Base-by-base conservation (phyloP, 2,113 vertebrate species). In the Phaethornis superciliosus region DNA sequence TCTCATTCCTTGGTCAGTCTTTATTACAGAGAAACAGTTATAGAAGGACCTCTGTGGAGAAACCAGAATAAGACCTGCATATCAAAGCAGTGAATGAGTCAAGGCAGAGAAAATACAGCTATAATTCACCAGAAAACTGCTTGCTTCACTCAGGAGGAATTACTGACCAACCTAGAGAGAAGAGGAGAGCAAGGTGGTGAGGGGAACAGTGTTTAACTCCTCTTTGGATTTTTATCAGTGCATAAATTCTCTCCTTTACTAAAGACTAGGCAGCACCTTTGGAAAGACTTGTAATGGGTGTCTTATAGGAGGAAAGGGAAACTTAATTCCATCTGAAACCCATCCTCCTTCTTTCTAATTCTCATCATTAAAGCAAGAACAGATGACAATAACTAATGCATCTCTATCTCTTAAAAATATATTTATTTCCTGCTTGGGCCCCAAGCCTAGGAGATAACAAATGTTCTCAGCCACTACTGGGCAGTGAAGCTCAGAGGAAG, bases 21-120 rank as follows among this genome's bases (percentile, higher is more conserved):
- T 94, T 94, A 92, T 96, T 85, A 94, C 47, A 60, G 40, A 49
- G 88, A 90, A 95, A 95, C 74, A 85, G 80, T 90, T 96, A 81
- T 19, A 81, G 88, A 95, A 95, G 58, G 86, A 92, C 46, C 32
- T 95, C 89, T 78, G 64, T 56, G 68, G 94, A 88, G 79, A 95
- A 84, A 22, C 40, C 18, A 44, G 87, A 85, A 46, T 65, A 93
- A 58, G 65, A 93, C 59, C 51, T 89, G 92, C 58, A 92, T 90
- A 95, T 94, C 85, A 91, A 89, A 92, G 71, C 18, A 84, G 58
- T 8, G 28, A 58, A 59, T 44, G 37, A 89, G 47, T 59, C 85
- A 35, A 95, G 46, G 70, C 80, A 27, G 52, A 64, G 59, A 84
- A 96, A 93, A 90, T 85, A 78, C 51, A 63, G 32, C 56, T 72